These are phyloP conservation scores for Glareola pratincola DNA, from an alignment of 2,113 vertebrate species.

Conservation along the genomic window DNA sequence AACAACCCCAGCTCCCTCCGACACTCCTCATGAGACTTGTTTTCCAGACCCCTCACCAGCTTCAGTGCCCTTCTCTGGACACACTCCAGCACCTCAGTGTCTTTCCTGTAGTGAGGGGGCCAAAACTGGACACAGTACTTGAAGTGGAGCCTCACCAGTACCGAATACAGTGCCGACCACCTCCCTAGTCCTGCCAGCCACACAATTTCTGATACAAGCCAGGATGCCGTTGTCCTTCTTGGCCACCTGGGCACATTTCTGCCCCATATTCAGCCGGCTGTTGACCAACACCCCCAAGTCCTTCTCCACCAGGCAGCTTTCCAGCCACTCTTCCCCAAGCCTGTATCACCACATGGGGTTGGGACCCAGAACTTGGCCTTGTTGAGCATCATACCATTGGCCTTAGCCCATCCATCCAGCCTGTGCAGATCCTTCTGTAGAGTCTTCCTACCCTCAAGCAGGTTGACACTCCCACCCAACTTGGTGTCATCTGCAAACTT, in stretches of 20 bases:
- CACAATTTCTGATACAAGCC: fast-evolving
- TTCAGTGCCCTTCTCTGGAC: neutral
- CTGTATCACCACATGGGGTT: fast-evolving
- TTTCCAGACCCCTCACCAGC: neutral
- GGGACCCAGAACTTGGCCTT: neutral
- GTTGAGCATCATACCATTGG: fast-evolving
- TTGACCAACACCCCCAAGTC: fast-evolving
- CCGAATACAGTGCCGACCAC: fast-evolving
- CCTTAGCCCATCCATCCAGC: fast-evolving
- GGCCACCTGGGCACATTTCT: neutral
- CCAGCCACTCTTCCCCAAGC: neutral
- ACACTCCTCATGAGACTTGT: fast-evolving
- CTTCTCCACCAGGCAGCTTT: fast-evolving
- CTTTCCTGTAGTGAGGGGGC: neutral
- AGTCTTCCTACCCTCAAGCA: too few relatives aligned
- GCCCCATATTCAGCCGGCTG: neutral
- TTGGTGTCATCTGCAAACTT: neutral
- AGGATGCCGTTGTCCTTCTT: fast-evolving
- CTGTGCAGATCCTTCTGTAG: too few relatives aligned
- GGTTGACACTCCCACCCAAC: too few relatives aligned
- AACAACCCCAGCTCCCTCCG: neutral
- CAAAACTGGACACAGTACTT: neutral
- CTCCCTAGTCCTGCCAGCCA: neutral
- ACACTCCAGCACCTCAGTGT: fast-evolving
- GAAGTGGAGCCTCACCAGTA: fast-evolving